A percentile compares a stretch with the other conserved stretches of the same genome.
Evolutionary conservation across 2,797 vertebrate genomes (phyloP).

Genomic region (Pangasius krempfi): DNA sequence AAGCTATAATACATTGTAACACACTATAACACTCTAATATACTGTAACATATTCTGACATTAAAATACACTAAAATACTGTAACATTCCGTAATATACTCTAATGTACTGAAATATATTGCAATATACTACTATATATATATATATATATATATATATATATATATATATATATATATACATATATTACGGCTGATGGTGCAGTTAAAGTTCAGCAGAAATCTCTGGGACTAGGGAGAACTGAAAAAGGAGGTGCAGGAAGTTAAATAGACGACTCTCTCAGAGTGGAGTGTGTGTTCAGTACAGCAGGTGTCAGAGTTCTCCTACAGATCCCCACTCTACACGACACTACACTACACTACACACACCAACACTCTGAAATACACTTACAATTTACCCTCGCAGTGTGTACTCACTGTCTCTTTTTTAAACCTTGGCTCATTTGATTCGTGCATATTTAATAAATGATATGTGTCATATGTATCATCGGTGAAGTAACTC

Average conservation of each 20-base stretch:
- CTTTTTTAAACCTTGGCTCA: too few relatives aligned
- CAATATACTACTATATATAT: background rate
- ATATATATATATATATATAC: too few relatives aligned
- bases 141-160: too few relatives aligned
- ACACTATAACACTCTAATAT: background rate
- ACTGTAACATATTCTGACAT: too few relatives aligned
- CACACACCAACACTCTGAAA: conserved; percentile 13
- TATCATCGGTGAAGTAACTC: too few relatives aligned
- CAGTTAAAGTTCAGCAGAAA: background rate
- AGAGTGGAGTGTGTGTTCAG: conserved; percentile 37
- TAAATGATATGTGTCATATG: too few relatives aligned
- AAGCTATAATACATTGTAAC: too few relatives aligned
- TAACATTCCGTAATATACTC: background rate
- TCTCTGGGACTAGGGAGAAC: background rate
- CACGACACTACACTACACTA: background rate
- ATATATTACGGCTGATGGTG: background rate
- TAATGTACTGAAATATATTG: too few relatives aligned
- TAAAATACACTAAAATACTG: too few relatives aligned
- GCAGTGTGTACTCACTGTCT: too few relatives aligned
- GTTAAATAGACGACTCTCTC: background rate
- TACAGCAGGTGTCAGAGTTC: conserved; percentile 57
- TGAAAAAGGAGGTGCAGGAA: background rate
- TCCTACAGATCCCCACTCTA: conserved; percentile 4
- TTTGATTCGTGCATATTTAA: too few relatives aligned
- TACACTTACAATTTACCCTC: conserved; percentile 1